Evolutionary conservation across 2,797 vertebrate species (phyloP).

Genomic region (Acanthis flammea): DNA sequence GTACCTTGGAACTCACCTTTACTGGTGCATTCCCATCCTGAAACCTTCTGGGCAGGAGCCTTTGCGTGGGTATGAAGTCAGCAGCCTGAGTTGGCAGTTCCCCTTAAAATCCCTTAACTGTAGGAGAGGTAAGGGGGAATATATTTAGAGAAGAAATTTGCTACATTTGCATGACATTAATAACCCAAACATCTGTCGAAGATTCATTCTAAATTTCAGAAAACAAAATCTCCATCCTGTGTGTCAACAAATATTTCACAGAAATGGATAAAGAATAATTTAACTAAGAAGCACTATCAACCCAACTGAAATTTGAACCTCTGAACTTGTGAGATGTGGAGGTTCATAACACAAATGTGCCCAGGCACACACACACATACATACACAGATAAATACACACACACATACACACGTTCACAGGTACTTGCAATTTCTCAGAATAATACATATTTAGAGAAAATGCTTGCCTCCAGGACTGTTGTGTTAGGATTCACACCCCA

Average conservation of each 20-base stretch:
- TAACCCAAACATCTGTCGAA: neutral
- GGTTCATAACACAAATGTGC: neutral
- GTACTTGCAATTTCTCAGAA: neutral
- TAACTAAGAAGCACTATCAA: neutral
- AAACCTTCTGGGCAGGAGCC: neutral
- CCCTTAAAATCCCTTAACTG: neutral
- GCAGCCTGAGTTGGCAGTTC: neutral
- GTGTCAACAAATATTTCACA: neutral
- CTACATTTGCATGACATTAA: neutral
- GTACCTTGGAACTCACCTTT: neutral
- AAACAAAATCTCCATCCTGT: neutral
- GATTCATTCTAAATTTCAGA: neutral
- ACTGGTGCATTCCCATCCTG: neutral
- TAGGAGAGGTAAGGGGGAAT: neutral
- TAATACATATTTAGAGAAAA: neutral
- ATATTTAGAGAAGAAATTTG: neutral
- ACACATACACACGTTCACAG: accelerated
- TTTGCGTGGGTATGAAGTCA: neutral
- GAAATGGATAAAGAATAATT: neutral
- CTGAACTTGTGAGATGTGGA: neutral
- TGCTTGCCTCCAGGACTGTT: neutral
- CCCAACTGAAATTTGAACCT: neutral
- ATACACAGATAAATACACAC: accelerated
- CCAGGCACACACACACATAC: accelerated
- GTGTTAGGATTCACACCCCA: neutral